These are phyloP conservation scores for Pterophyllum scalare DNA, from an alignment of 2,113 vertebrate genomes.

Conservation along the genomic window DNA sequence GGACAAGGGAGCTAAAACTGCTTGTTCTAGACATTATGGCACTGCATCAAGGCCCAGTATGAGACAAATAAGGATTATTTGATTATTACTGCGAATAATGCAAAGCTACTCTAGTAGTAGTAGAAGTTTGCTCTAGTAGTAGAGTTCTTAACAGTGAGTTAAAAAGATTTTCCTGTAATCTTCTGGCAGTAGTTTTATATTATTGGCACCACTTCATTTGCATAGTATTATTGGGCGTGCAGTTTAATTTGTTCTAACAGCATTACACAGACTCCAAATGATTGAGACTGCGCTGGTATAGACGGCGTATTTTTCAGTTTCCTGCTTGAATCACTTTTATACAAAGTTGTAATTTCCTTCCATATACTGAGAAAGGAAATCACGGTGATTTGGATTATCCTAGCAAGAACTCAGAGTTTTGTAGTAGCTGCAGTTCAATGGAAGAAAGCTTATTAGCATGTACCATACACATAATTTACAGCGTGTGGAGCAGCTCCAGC, in stretches of 20 bases:
- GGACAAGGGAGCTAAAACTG: neutral
- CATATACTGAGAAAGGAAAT: neutral
- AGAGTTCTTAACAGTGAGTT: neutral
- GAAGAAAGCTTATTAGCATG: neutral
- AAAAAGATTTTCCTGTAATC: neutral
- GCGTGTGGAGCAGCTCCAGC: conserved; percentile 3
- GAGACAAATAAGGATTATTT: neutral
- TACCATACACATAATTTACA: neutral
- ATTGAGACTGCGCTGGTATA: neutral
- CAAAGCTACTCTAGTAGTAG: neutral
- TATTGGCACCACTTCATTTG: neutral
- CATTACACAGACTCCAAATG: neutral
- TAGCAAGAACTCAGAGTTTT: neutral
- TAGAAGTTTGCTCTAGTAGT: neutral
- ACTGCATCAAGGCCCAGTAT: neutral
- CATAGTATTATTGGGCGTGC: neutral
- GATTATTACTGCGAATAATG: neutral
- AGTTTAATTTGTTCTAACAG: neutral
- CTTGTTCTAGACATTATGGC: neutral
- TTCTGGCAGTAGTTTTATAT: neutral
- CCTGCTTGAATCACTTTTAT: neutral
- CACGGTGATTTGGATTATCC: neutral
- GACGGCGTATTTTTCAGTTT: neutral
- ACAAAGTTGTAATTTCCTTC: neutral
- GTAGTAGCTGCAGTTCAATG: neutral